These are phyloP conservation scores for Podabrus alpinus DNA, from an alignment of 2,888 invertebrate genomes.

Conservation along the genomic window DNA sequence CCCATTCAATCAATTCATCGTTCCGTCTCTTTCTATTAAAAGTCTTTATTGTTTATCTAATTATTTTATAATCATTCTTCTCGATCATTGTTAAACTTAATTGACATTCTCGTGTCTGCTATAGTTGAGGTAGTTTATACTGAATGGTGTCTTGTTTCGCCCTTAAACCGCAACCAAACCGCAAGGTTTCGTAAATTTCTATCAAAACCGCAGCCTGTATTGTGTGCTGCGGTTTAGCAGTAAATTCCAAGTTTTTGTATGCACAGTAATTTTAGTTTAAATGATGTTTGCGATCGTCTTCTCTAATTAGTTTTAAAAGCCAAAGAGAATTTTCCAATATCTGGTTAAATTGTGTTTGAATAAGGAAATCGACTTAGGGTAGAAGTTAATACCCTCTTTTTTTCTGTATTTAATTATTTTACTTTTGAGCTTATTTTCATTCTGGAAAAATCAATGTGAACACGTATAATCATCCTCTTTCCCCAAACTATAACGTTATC, in stretches of 20 bases:
- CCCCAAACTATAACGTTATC: not conserved
- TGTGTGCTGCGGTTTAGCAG: conserved; percentile 47
- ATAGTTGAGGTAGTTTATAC: conserved; percentile 1
- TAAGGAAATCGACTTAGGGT: not conserved
- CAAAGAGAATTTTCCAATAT: conserved; percentile 10
- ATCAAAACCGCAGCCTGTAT: conserved; percentile 48
- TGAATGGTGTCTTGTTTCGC: conserved; percentile 39
- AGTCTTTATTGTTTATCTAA: not conserved
- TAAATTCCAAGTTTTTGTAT: conserved; percentile 37
- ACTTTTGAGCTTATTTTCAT: not conserved
- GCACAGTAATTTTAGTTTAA: conserved; percentile 17
- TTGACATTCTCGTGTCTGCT: conserved; percentile 20
- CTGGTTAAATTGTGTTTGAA: not conserved
- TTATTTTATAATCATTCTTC: not conserved
- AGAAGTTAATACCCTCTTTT: not conserved
- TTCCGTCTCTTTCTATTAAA: not conserved
- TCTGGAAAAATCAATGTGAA: not conserved
- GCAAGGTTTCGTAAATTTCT: conserved; percentile 53
- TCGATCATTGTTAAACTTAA: conserved; percentile 10
- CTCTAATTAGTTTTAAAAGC: conserved; percentile 21
- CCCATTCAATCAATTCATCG: not conserved
- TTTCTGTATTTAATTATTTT: not conserved
- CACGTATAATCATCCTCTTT: not conserved
- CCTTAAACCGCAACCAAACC: conserved; percentile 47
- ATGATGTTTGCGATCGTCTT: conserved; percentile 18